A percentile compares a stretch with the other conserved stretches of the same genome.
Evolutionary conservation across 2,113 vertebrate species (phyloP).

Genomic region (Vulpes lagopus): DNA sequence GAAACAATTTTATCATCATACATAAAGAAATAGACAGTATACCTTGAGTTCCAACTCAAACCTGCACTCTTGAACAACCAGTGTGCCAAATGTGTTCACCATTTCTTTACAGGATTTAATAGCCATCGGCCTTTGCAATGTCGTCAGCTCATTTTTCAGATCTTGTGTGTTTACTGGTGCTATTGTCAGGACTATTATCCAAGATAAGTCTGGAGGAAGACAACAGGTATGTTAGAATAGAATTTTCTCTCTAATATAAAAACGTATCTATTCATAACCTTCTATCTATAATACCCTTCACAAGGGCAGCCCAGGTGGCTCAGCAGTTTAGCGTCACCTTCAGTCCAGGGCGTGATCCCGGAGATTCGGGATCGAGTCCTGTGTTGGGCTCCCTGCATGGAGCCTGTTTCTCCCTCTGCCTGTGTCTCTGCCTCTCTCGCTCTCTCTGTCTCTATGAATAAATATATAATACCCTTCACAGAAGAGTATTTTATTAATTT

Average conservation of each 20-base stretch:
- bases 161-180: slow-evolving; percentile 81
- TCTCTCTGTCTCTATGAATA: too few species aligned
- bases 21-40: not conserved
- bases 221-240: slow-evolving; percentile 84
- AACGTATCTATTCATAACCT: not conserved
- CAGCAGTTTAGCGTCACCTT: too few species aligned
- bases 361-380: too few species aligned
- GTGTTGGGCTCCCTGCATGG: too few species aligned
- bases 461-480: not conserved
- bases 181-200: slow-evolving; percentile 83
- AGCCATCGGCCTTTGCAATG: slow-evolving; percentile 85
- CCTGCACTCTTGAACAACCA: not conserved
- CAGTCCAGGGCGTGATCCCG: too few species aligned
- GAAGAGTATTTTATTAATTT: not conserved
- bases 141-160: slow-evolving; percentile 86
- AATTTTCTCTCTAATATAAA: not conserved
- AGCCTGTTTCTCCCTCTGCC: too few species aligned
- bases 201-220: slow-evolving; percentile 86
- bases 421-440: too few species aligned
- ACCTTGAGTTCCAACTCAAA: not conserved
- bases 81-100: not conserved
- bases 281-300: too few species aligned
- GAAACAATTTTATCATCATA: not conserved
- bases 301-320: too few species aligned
- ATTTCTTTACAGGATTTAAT: slow-evolving; percentile 84